Evolutionary conservation across 1,140 invertebrate genomes (phyloP).

Genomic region (Aporrectodea caliginosa): DNA sequence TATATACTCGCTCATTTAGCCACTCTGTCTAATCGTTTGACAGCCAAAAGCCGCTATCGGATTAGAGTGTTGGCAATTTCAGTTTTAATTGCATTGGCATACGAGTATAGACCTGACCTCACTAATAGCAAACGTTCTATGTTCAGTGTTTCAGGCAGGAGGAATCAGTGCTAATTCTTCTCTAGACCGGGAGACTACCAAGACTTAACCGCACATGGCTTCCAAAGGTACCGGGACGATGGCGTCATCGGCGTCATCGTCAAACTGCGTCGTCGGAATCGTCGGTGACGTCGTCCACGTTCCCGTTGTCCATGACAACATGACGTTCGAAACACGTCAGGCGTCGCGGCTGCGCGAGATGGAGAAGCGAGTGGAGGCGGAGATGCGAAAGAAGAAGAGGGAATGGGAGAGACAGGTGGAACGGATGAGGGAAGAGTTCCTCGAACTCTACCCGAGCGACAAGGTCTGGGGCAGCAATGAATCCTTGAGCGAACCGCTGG

Average conservation of each 20-base stretch:
- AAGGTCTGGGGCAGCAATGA: conserved; percentile 30
- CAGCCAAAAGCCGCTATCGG: too few species aligned
- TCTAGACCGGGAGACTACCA: too few species aligned
- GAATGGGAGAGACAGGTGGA: conserved; percentile 32
- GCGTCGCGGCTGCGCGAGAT: conserved; percentile 24
- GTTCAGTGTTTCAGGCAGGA: too few species aligned
- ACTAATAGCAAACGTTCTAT: too few species aligned
- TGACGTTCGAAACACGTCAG: conserved; percentile 29
- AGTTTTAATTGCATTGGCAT: too few species aligned
- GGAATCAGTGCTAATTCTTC: too few species aligned
- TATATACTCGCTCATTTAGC: too few species aligned
- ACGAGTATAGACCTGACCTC: too few species aligned
- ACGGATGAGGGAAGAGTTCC: conserved; percentile 31
- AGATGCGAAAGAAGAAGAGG: conserved; percentile 25
- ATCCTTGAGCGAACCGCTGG: conserved; percentile 26
- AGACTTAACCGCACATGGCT: not conserved
- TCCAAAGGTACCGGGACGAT: not conserved
- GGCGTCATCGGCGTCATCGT: not conserved
- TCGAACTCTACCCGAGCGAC: conserved; percentile 30
- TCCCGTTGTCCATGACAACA: conserved; percentile 24
- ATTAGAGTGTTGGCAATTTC: too few species aligned
- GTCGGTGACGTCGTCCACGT: conserved; percentile 17
- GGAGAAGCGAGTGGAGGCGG: conserved; percentile 30
- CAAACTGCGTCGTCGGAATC: not conserved
- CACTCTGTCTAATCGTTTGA: too few species aligned